A percentile compares a stretch with the other conserved stretches of the same genome.
Evolutionary conservation across 64 coral and sea anemone species (phyloP).

Genomic region (Pocillopora verrucosa): DNA sequence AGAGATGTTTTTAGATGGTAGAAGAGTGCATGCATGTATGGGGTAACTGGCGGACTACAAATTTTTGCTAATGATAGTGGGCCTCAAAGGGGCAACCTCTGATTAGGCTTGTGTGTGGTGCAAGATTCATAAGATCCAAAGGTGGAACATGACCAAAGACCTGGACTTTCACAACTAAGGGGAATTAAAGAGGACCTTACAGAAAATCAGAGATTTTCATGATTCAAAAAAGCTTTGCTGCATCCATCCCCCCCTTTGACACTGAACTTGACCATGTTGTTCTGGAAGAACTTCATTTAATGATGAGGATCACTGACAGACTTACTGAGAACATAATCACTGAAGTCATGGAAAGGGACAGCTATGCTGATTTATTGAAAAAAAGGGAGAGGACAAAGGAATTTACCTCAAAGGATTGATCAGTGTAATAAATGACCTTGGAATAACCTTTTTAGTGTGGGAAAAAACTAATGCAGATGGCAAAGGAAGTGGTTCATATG

Average conservation of each 20-base stretch:
- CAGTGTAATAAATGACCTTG: no score
- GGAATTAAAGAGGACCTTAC: no score
- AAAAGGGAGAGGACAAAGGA: background rate
- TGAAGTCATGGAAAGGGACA: constrained; percentile 35
- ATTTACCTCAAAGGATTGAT: no score
- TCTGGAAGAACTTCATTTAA: constrained; percentile 24
- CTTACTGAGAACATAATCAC: background rate
- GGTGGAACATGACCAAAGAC: no score
- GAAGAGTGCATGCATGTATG: no score
- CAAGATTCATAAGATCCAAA: background rate
- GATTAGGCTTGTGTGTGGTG: constrained; percentile 35
- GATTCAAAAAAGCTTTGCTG: no score
- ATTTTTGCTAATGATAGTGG: constrained; percentile 30
- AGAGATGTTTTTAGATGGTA: constrained; percentile 11
- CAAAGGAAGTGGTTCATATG: constrained; percentile 24
- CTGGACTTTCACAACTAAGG: no score
- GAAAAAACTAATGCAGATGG: no score
- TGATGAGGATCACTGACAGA: constrained; percentile 14
- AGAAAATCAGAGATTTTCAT: no score
- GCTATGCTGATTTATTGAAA: constrained; percentile 16
- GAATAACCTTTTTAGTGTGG: no score
- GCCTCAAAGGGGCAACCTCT: constrained; percentile 18
- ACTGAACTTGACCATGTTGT: constrained; percentile 33
- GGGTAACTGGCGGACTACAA: no score
- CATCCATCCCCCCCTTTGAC: constrained; percentile 14